Evolutionary conservation across 2,888 invertebrate species (phyloP), one percentile per base, ranked within the genome.

Genomic region (Ennomos quercinarius): DNA sequence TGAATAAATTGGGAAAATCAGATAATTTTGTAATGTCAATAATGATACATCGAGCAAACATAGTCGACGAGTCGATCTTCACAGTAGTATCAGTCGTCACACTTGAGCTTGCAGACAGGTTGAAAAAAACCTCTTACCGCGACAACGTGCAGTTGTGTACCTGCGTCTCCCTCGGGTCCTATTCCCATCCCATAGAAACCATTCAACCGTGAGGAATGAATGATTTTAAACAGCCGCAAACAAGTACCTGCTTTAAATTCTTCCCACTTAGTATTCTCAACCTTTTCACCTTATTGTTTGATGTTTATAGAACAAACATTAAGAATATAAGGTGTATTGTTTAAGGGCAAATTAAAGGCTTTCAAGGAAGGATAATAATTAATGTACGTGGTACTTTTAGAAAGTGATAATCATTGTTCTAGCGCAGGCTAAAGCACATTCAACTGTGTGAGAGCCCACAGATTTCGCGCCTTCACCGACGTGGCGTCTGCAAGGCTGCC

Each of bases 201-300:
- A 84, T 86, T 88, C 74, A 86, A 83, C 78, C 83, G 80, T 83
- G 75, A 78, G 68, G 79, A 87, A 86, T 88, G 83, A 87, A 88
- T 88, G 86, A 84, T 85, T 84, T 80, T 74, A 76, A 84, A 82
- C 79, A 83, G 74, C 72, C 76, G 63, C 73, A 74, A 72, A 73
- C 71, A 79, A 83, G 82, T 84, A 83, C 80, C 78, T 80, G 83
- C 77, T 84, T 84, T 77, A 77, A 75, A 83, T 81, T 79, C 77
- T 76, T 74, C 66, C 73, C 73, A 75, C 74, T 76, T 57, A 57
- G 62, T 67, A 61, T 67, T 72, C 68, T 72, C 63, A 69, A 59
- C 71, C 68, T 67, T 62, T 59, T 54, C 57, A 71, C 67, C 71
- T 74, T 67, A 66, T 67, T 61, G 53, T 68, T 68, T 61, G 59